These are phyloP conservation scores for Selenia dentaria DNA, from an alignment of 2,888 invertebrate species.

Conservation along the genomic window DNA sequence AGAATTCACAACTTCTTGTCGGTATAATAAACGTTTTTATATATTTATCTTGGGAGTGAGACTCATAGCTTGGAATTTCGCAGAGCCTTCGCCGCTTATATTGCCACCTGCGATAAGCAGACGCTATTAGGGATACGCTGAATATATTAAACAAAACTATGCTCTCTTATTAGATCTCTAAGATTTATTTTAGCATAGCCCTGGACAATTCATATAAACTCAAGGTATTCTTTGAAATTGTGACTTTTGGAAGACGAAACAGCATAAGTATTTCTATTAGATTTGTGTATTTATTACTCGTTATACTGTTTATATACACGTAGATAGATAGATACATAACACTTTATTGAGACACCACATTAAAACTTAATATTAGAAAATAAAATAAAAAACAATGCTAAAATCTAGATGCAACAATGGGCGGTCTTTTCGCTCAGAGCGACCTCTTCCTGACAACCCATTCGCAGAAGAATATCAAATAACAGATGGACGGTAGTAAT, in stretches of 20 bases:
- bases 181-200: slow-evolving; percentile 32
- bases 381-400: too few species aligned
- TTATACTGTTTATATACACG: too few species aligned
- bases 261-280: slow-evolving; percentile 44
- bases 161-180: slow-evolving; percentile 29
- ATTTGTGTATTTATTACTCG: slow-evolving; percentile 32
- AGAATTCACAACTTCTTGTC: slow-evolving; percentile 42
- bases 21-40: slow-evolving; percentile 48
- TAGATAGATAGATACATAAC: too few species aligned
- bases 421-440: too few species aligned
- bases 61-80: slow-evolving; percentile 55
- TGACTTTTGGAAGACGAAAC: slow-evolving; percentile 53
- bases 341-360: too few species aligned
- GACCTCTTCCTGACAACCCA: too few species aligned
- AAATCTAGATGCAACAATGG: too few species aligned
- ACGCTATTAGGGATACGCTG: slow-evolving; percentile 45
- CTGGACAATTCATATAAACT: slow-evolving; percentile 47
- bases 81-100: slow-evolving; percentile 53
- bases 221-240: slow-evolving; percentile 48
- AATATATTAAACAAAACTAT: slow-evolving; percentile 32
- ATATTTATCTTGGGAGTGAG: slow-evolving; percentile 30
- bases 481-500: too few species aligned
- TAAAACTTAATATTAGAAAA: too few species aligned
- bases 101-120: slow-evolving; percentile 64
- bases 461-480: too few species aligned